Percentiles rank a stretch among this genome's conserved stretches.
These are phyloP conservation scores for Syrmaticus mikado DNA, from an alignment of 2,113 vertebrate species.

Conservation along the genomic window DNA sequence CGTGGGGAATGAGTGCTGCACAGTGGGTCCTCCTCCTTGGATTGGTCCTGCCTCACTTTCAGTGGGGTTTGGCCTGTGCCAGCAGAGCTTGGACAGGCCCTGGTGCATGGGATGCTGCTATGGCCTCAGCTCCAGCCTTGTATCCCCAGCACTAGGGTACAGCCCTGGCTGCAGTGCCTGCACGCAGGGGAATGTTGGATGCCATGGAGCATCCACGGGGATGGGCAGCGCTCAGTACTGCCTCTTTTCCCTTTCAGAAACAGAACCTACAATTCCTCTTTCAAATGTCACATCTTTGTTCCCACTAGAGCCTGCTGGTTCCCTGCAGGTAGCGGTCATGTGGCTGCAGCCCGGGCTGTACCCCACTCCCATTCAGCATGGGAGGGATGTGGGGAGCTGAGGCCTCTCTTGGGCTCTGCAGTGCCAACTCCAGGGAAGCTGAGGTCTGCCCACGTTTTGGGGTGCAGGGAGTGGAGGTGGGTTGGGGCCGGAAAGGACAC, in stretches of 20 bases:
- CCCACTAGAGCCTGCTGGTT: not conserved
- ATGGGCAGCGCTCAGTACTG: fast-evolving
- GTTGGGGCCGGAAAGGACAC: fast-evolving
- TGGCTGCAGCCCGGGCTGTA: not conserved
- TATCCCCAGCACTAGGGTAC: not conserved
- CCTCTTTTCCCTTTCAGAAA: not conserved
- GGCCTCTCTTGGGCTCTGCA: not conserved
- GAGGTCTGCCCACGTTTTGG: not conserved
- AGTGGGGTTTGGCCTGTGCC: not conserved
- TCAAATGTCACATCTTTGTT: fast-evolving
- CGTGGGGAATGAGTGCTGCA: fast-evolving
- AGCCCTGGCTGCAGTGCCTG: not conserved
- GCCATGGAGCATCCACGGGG: not conserved
- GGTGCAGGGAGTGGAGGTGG: not conserved
- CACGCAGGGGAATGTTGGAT: not conserved
- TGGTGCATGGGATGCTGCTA: not conserved
- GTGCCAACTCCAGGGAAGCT: not conserved
- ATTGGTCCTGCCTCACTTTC: not conserved
- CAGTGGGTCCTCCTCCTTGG: not conserved
- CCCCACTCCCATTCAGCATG: fast-evolving
- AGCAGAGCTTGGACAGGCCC: not conserved
- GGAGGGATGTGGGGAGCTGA: not conserved
- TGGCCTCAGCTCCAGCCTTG: fast-evolving
- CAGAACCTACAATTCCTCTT: fast-evolving
- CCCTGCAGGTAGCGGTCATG: not conserved